Conservation (phyloP, 2,113 vertebrate genomes). For the Caretta caretta region DNA sequence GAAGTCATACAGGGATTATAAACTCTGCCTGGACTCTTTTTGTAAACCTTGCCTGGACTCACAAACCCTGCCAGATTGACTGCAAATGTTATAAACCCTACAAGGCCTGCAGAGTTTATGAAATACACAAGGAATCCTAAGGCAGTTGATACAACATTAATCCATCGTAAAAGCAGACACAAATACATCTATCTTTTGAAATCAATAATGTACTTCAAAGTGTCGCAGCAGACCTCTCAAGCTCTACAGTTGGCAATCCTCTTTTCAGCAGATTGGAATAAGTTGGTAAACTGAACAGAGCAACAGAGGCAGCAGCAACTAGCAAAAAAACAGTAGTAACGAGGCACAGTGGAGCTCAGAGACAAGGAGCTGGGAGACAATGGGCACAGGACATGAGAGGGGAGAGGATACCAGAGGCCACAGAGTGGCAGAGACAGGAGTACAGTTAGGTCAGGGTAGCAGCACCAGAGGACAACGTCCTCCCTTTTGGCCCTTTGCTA, state of each 20-base stretch:
- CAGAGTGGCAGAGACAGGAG: background rate
- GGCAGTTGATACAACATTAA: slow-evolving; percentile 45
- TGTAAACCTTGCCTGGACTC: slow-evolving; percentile 19
- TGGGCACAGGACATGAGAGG: background rate
- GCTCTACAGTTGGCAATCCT: background rate
- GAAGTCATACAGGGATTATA: slow-evolving; percentile 9
- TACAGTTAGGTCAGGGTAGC: background rate
- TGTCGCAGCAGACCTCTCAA: background rate
- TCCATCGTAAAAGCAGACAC: slow-evolving; percentile 28
- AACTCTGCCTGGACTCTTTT: slow-evolving; percentile 4
- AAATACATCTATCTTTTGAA: slow-evolving; percentile 48
- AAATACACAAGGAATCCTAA: slow-evolving; percentile 16
- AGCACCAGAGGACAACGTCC: background rate
- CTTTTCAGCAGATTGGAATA: background rate
- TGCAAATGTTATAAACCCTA: slow-evolving; percentile 13
- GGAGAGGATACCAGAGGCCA: background rate
- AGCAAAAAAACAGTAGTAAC: background rate
- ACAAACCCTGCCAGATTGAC: background rate
- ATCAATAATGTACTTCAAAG: slow-evolving; percentile 5
- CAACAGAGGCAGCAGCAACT: background rate
- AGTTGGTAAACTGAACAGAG: background rate
- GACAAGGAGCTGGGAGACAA: background rate
- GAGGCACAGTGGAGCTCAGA: background rate
- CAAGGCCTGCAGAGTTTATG: slow-evolving; percentile 26
- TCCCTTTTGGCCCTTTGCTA: background rate